Evolutionary conservation across 2,888 invertebrate species (phyloP).

Genomic region (Isotomurus palustris): DNA sequence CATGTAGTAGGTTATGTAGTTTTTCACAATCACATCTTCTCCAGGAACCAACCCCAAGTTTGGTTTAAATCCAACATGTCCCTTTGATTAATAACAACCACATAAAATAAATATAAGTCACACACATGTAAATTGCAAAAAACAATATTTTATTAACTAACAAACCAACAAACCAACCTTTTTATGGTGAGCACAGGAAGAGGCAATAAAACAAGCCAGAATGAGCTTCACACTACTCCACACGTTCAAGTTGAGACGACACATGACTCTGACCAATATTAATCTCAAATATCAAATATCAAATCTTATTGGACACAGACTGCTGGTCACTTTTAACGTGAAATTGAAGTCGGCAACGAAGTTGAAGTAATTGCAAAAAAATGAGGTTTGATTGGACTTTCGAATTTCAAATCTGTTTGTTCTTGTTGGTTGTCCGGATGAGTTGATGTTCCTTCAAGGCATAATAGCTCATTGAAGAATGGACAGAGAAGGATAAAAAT

Average conservation of each 20-base stretch:
- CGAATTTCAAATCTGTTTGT: no score
- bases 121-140: neutral
- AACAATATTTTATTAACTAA: neutral
- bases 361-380: no score
- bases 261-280: no score
- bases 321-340: neutral
- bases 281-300: no score
- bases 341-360: neutral
- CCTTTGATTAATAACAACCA: neutral
- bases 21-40: constrained; percentile 21
- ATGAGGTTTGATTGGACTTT: no score
- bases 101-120: neutral
- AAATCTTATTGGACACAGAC: no score
- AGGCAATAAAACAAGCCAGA: neutral
- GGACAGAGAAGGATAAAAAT: no score
- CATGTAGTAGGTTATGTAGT: constrained; percentile 35
- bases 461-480: no score
- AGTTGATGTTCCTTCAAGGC: no score
- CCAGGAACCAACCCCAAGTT: constrained; percentile 24
- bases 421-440: no score
- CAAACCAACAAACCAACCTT: neutral
- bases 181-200: neutral
- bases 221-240: neutral
- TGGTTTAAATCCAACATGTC: constrained; percentile 9
- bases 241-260: no score